Percentiles rank a stretch among this genome's conserved stretches.
Conservation (phyloP, 2,797 vertebrate genomes). For the Spinus pinus region DNA sequence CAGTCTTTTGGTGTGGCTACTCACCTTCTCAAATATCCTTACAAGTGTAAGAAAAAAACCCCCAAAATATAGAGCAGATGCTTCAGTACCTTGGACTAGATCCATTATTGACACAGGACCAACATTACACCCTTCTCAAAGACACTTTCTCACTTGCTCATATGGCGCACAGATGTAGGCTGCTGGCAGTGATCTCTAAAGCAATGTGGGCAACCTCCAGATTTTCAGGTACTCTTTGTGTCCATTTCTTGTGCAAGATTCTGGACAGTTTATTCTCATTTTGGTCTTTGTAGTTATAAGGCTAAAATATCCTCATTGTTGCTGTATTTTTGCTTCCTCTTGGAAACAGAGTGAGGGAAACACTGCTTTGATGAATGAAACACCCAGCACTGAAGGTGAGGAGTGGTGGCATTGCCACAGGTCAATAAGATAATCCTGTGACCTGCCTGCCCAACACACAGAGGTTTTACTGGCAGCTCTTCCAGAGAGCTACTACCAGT, state of each 20-base stretch:
- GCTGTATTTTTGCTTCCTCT: not conserved
- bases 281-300: not conserved
- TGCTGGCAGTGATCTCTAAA: slow-evolving; percentile 5
- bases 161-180: slow-evolving; percentile 40
- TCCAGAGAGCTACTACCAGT: not conserved
- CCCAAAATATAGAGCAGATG: slow-evolving; percentile 30
- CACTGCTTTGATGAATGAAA: not conserved
- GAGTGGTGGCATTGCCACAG: not conserved
- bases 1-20: not conserved
- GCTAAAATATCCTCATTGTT: not conserved
- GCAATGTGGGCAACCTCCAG: not conserved
- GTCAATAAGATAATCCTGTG: not conserved
- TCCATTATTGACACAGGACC: slow-evolving; percentile 46
- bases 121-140: slow-evolving; percentile 38
- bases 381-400: not conserved
- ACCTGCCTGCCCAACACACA: not conserved
- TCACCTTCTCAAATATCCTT: slow-evolving; percentile 44
- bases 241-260: not conserved
- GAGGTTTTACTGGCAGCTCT: not conserved
- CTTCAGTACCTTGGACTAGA: slow-evolving; percentile 28
- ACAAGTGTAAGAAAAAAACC: slow-evolving; percentile 19
- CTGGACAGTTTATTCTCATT: not conserved
- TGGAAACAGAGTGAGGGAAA: not conserved
- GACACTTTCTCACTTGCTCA: slow-evolving; percentile 48
- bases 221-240: not conserved